Percentiles rank a stretch among this genome's conserved stretches.
These are phyloP conservation scores for Myotis lucifugus DNA, from an alignment of 2,113 vertebrate genomes.

Conservation along the genomic window DNA sequence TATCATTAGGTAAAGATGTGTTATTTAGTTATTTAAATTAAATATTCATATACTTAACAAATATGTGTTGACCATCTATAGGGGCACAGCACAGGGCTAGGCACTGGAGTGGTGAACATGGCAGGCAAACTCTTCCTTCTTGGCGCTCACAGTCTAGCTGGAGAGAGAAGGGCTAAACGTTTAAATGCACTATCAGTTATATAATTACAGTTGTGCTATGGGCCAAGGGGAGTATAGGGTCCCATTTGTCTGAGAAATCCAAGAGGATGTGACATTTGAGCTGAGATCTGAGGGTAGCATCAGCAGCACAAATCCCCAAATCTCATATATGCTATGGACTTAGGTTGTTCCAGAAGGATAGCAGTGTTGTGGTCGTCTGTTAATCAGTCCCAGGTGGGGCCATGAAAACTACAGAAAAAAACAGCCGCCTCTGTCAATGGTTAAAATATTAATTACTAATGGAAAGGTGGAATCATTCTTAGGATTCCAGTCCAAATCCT, in stretches of 20 bases:
- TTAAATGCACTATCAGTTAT: neutral
- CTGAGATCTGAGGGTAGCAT: neutral
- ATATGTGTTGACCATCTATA: neutral
- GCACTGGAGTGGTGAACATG: neutral
- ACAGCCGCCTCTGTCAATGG: neutral
- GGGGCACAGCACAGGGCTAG: neutral
- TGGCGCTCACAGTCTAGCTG: neutral
- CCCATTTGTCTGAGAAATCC: neutral
- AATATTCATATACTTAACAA: constrained; percentile 32
- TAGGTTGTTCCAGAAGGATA: neutral
- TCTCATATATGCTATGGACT: neutral
- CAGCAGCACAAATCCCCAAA: neutral
- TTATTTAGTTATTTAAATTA: neutral
- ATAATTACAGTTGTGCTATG: neutral
- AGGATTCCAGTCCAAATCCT: constrained; percentile 40
- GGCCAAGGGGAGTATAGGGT: neutral
- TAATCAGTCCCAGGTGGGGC: neutral
- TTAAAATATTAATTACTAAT: constrained; percentile 45
- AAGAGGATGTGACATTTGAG: neutral
- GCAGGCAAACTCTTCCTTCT: neutral
- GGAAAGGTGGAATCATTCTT: constrained; percentile 4
- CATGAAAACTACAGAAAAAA: neutral
- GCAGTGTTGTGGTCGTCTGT: constrained; percentile 22
- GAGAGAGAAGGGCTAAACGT: constrained; percentile 6
- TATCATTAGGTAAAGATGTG: neutral